Base-by-base conservation (phyloP, 92 coral and sea anemone species). In the Heliopora coerulea region DNA sequence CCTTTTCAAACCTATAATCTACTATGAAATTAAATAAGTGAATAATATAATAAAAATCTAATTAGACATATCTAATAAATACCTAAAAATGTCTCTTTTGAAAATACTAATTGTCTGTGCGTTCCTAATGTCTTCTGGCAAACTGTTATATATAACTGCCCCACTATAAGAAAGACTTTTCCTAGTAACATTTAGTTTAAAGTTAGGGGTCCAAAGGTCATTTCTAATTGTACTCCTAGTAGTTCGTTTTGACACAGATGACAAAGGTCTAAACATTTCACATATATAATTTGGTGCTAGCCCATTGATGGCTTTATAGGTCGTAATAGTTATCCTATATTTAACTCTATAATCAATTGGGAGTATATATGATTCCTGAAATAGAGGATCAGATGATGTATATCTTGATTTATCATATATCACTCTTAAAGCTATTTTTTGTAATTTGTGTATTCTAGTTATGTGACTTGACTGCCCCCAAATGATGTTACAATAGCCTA, bases 391-490 rank as follows among this genome's bases (percentile, higher is more conserved):
- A 34, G 69, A 62, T 28, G 69, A n/a, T 8, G 69, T 35, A 23
- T 21, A 42, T 17, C 28, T 25, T 3, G 41, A 42, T 26, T 78
- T 65, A 61, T 64, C 76, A 78, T 65, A 78, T 0, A 76, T 42
- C 37, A 76, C 11, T 31, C 81, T 63, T 20, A 62, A 26, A 6
- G 49, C 23, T 26, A 78, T 41, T 27, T 49, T 78, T 56, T 65
- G 77, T n/a, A 78, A 56, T 41, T 68, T 79, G 35, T 68, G 49
- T 9, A 79, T 67, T 67, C 83, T 33, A 24, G 76, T 9, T 27
- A 32, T 21, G 44, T 79, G 78, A 31, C 57, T 34, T 3, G 75
- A 79, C 56, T 65, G 69, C 9, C 83, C 83, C 78, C 83, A 65
- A 4, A 78, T 41, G 7, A 48, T 65, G 39, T 17, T 29, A 27